phyloP scores from a whole-genome alignment of 2,113 vertebrate species.

The Cnemophilus loriae region DNA sequence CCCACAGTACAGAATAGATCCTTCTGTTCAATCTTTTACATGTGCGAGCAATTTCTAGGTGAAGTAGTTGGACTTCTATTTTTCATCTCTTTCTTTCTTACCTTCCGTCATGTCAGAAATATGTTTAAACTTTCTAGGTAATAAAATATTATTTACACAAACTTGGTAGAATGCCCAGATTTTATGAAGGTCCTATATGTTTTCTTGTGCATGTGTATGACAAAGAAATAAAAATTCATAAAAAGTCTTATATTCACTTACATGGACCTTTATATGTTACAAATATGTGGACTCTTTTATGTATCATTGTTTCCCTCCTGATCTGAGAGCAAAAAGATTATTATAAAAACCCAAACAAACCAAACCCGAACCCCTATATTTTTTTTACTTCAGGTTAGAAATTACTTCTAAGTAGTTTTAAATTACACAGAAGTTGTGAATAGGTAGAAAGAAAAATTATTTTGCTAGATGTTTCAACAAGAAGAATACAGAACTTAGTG shows the following conservation, averaged over 20 bases:
- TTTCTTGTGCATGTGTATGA: not conserved
- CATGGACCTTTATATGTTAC: not conserved
- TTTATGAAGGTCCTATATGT: not conserved
- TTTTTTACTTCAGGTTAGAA: not conserved
- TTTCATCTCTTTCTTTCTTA: not conserved
- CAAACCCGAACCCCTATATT: accelerated
- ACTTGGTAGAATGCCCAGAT: not conserved
- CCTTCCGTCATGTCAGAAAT: not conserved
- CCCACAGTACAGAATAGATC: not conserved
- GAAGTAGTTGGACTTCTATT: not conserved
- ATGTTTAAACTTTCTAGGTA: not conserved
- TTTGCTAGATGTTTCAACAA: not conserved
- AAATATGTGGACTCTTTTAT: not conserved
- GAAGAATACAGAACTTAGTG: not conserved
- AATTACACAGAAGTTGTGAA: not conserved
- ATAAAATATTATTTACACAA: not conserved
- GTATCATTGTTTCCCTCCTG: accelerated
- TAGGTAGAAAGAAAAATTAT: not conserved
- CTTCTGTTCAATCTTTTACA: not conserved
- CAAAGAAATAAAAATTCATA: not conserved
- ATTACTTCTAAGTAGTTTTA: not conserved
- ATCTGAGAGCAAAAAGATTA: not conserved
- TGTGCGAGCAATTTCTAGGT: not conserved
- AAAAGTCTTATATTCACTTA: not conserved
- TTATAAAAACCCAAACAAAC: not conserved